phyloP scores from a whole-genome alignment of 2,888 invertebrate genomes.

The Eulithis prunata region DNA sequence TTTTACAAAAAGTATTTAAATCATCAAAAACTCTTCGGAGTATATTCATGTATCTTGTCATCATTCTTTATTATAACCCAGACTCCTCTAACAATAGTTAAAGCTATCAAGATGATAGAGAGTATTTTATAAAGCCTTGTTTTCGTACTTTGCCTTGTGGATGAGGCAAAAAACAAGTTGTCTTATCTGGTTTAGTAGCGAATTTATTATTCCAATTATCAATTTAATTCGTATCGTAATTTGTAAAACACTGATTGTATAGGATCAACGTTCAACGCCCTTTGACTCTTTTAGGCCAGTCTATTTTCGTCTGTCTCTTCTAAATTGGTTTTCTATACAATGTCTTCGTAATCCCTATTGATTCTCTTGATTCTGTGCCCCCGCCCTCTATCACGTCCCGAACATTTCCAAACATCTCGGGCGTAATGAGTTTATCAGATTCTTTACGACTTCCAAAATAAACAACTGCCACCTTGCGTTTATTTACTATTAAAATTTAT shows the following conservation, averaged over 20 bases:
- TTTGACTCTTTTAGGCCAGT: constrained; percentile 2
- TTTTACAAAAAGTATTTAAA: too few species aligned
- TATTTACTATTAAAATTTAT: constrained; percentile 39
- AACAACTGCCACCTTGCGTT: constrained; percentile 29
- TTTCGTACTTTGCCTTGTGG: too few species aligned
- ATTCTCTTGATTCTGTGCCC: constrained; percentile 19
- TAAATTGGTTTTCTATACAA: constrained; percentile 20
- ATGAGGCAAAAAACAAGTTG: too few species aligned
- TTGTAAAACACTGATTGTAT: neutral
- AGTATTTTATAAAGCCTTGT: too few species aligned
- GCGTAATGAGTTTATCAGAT: constrained; percentile 35
- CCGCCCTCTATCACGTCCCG: constrained; percentile 19
- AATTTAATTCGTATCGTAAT: neutral
- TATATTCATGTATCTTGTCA: too few species aligned
- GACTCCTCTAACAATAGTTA: too few species aligned
- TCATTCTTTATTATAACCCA: too few species aligned
- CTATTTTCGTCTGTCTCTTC: constrained; percentile 7
- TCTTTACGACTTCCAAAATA: constrained; percentile 33
- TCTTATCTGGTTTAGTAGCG: too few species aligned
- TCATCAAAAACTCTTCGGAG: too few species aligned
- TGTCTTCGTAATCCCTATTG: constrained; percentile 16
- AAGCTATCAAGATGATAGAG: too few species aligned
- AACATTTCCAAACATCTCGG: constrained; percentile 17
- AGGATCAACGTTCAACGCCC: constrained; percentile 15
- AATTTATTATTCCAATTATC: too few species aligned